phyloP scores from a whole-genome alignment of 2,888 invertebrate genomes.

The Morinoia aosen region DNA sequence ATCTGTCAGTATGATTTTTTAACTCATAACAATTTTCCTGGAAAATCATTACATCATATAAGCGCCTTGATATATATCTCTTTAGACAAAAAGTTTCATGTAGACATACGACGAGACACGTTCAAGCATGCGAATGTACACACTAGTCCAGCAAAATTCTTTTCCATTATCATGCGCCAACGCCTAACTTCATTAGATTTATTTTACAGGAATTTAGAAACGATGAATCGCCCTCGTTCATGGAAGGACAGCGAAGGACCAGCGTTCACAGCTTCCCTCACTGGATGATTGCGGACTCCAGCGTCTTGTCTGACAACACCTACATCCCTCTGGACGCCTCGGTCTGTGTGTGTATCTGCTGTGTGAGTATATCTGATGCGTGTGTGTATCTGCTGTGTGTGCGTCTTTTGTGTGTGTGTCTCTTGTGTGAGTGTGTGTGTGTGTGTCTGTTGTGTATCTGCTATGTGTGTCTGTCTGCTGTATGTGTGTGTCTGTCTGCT shows the following conservation, averaged over 20 bases:
- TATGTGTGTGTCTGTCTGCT: too few relatives aligned
- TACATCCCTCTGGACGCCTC: not conserved
- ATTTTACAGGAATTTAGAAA: not conserved
- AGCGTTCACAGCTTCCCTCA: not conserved
- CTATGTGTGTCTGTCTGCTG: too few relatives aligned
- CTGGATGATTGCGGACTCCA: not conserved
- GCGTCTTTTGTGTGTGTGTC: too few relatives aligned
- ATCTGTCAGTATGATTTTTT: too few relatives aligned
- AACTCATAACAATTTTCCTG: too few relatives aligned
- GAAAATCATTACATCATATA: too few relatives aligned
- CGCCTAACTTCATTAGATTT: not conserved
- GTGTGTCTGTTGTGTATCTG: too few relatives aligned
- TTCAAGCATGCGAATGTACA: not conserved
- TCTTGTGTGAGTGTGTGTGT: too few relatives aligned
- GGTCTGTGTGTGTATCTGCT: not conserved
- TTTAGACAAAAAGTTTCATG: too few relatives aligned
- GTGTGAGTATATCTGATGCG: not conserved
- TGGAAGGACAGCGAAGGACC: not conserved
- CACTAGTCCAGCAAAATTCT: not conserved
- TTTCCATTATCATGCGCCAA: not conserved
- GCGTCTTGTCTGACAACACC: not conserved
- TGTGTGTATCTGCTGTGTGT: too few relatives aligned
- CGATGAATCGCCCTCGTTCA: not conserved
- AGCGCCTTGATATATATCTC: too few relatives aligned
- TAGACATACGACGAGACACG: not conserved